These are phyloP conservation scores for Diglossa cyanea DNA, from an alignment of 2,797 vertebrate genomes.

Conservation along the genomic window DNA sequence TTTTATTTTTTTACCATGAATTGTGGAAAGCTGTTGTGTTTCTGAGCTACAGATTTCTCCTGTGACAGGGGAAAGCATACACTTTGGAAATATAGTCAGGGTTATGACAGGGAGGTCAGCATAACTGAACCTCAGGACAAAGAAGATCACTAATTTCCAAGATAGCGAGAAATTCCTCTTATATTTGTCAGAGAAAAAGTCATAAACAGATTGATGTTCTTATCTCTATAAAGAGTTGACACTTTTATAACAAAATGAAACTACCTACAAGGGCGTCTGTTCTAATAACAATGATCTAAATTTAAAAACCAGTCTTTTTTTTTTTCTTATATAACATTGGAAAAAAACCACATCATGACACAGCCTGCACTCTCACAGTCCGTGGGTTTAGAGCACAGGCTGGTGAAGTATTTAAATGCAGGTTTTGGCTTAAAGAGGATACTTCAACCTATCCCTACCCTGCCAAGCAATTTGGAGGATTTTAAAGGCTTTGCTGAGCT, in stretches of 20 bases:
- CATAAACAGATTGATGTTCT: not conserved
- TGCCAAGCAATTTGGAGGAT: not conserved
- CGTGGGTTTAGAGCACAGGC: not conserved
- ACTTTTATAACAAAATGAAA: not conserved
- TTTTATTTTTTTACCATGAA: not conserved
- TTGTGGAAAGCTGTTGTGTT: not conserved
- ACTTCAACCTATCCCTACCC: not conserved
- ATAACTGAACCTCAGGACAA: not conserved
- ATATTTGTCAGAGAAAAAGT: not conserved
- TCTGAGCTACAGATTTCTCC: not conserved
- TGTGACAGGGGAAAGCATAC: not conserved
- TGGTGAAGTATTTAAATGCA: not conserved
- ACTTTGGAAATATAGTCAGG: not conserved
- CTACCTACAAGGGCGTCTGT: not conserved
- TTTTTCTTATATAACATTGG: not conserved
- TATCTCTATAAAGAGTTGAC: not conserved
- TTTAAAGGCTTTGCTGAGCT: not conserved
- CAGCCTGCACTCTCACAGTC: not conserved
- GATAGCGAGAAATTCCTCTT: not conserved
- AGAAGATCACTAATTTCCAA: not conserved
- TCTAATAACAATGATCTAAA: not conserved
- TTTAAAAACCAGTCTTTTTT: not conserved
- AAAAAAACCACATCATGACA: rapidly evolving
- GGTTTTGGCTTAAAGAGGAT: not conserved
- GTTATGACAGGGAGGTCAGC: conserved; percentile 1